Conservation (phyloP, 2,888 invertebrate genomes). For the Crematogaster levior region DNA sequence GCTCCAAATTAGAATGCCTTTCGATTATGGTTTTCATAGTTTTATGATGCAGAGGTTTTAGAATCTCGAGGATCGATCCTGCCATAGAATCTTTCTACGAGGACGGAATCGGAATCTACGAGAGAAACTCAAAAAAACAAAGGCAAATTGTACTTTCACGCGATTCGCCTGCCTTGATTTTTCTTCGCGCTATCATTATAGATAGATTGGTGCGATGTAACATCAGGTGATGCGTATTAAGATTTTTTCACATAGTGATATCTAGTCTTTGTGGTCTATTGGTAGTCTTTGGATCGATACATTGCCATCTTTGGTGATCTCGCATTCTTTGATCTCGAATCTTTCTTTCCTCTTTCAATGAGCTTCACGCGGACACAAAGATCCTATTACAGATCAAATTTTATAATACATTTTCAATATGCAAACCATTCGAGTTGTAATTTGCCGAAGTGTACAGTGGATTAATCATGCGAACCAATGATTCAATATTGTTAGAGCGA, state of each 20-base stretch:
- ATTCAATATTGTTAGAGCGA: slow-evolving; percentile 4
- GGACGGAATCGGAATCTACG: slow-evolving; percentile 69
- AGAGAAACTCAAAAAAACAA: slow-evolving; percentile 20
- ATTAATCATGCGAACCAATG: slow-evolving; percentile 27
- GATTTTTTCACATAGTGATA: slow-evolving; percentile 28
- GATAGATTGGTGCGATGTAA: slow-evolving; percentile 29
- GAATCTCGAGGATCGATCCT: slow-evolving; percentile 46
- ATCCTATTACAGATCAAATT: slow-evolving; percentile 3
- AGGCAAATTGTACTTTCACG: slow-evolving; percentile 1
- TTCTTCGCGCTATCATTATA: background rate
- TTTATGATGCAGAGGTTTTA: background rate
- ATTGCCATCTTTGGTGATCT: slow-evolving; percentile 79
- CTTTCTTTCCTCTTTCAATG: background rate
- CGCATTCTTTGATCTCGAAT: slow-evolving; percentile 34
- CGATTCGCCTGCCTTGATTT: slow-evolving; percentile 31
- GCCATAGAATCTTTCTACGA: slow-evolving; percentile 45
- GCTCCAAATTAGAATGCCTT: background rate
- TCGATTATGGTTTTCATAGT: background rate
- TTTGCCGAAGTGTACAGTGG: slow-evolving; percentile 26
- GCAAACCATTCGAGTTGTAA: slow-evolving; percentile 33
- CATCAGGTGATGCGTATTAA: slow-evolving; percentile 16
- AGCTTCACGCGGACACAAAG: background rate
- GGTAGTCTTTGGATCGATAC: slow-evolving; percentile 78
- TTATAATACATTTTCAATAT: background rate
- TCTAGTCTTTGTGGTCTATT: slow-evolving; percentile 53